Percentiles rank a stretch among this genome's conserved stretches.
phyloP scores from a whole-genome alignment of 2,797 vertebrate species.

The Urocyon cinereoargenteus region DNA sequence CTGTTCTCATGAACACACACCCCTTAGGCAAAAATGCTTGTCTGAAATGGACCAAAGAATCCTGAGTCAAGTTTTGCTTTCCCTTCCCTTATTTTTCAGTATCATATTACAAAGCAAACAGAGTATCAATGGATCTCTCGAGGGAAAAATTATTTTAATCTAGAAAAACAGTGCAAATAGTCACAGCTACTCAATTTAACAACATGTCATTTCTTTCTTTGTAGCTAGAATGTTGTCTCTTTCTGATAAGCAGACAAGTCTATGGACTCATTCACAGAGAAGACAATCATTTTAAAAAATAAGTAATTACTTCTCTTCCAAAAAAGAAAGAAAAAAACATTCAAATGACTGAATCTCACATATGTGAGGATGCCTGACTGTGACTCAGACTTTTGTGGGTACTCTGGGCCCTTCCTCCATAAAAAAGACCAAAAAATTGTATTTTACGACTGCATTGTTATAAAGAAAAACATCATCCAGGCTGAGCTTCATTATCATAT shows the following conservation, averaged over 20 bases:
- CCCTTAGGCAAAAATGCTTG: not conserved
- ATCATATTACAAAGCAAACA: not conserved
- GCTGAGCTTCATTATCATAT: not conserved
- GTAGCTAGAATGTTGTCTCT: not conserved
- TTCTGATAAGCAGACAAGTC: not conserved
- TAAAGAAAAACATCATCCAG: not conserved
- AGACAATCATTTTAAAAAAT: not conserved
- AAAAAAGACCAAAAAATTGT: not conserved
- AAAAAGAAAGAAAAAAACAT: not conserved
- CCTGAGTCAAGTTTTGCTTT: not conserved
- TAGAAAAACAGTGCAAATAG: conserved; percentile 30
- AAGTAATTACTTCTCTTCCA: not conserved
- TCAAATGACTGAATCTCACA: not conserved
- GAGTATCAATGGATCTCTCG: not conserved
- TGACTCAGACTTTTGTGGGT: not conserved
- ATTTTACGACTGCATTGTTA: not conserved
- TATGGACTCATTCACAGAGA: not conserved
- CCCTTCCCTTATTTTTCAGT: not conserved
- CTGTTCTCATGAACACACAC: not conserved
- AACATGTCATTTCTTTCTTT: not conserved
- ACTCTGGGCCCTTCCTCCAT: not conserved
- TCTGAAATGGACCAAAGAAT: not conserved
- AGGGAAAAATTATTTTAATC: conserved; percentile 6
- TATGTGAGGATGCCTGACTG: not conserved
- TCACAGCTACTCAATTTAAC: not conserved